Conservation (phyloP, 2,113 vertebrate species). For the Cariama cristata region DNA sequence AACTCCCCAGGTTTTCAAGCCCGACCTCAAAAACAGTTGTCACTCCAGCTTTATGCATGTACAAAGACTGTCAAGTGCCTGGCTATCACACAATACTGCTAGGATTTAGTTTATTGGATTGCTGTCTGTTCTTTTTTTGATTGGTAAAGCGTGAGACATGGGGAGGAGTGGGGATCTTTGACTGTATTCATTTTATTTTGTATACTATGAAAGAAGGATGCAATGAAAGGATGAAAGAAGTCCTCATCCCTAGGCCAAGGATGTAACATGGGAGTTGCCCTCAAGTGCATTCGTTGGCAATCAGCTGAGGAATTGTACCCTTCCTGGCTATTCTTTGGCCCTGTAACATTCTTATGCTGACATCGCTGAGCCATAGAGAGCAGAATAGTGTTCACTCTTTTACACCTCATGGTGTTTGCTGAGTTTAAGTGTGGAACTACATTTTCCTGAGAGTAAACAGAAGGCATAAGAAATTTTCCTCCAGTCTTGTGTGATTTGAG, state of each 20-base stretch:
- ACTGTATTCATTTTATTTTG: background rate
- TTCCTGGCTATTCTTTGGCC: background rate
- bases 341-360: background rate
- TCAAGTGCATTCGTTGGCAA: background rate
- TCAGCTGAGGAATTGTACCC: background rate
- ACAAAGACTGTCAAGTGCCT: background rate
- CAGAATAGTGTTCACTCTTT: background rate
- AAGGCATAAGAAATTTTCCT: background rate
- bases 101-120: background rate
- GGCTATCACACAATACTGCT: background rate
- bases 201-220: background rate
- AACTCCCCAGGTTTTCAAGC: background rate
- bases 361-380: background rate
- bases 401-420: background rate
- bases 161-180: background rate
- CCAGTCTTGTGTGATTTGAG: background rate
- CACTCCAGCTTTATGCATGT: background rate
- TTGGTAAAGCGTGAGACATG: background rate
- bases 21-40: background rate
- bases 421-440: background rate
- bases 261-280: background rate
- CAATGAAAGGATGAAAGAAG: too few relatives aligned
- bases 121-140: fast-evolving
- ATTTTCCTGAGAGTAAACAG: background rate
- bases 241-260: background rate